Percentiles rank a stretch among this genome's conserved stretches.
These are phyloP conservation scores for Argyresthia albistria DNA, from an alignment of 2,888 invertebrate species.

Conservation along the genomic window DNA sequence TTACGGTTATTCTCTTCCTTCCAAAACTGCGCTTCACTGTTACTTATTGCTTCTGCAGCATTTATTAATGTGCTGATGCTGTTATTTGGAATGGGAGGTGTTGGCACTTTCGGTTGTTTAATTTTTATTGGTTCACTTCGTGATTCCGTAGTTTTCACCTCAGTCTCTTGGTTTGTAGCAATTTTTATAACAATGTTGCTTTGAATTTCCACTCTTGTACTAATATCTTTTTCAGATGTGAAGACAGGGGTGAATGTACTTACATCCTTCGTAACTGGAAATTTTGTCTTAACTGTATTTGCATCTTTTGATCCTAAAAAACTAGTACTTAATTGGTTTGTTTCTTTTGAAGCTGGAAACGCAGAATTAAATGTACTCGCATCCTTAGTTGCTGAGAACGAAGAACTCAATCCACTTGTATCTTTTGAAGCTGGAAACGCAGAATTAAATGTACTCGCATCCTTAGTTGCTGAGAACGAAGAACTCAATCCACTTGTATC, in stretches of 20 bases:
- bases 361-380: no score
- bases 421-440: no score
- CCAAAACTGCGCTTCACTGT: constrained; percentile 38
- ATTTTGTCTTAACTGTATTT: no score
- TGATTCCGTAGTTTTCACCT: constrained; percentile 10
- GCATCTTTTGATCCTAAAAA: no score
- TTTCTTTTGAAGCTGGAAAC: no score
- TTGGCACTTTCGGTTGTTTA: constrained; percentile 8
- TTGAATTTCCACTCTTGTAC: constrained; percentile 48
- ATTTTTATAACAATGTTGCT: constrained; percentile 54
- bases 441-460: neutral
- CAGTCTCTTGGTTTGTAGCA: constrained; percentile 31
- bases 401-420: no score
- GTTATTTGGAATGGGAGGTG: constrained; percentile 16
- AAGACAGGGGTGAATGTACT: no score
- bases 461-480: constrained; percentile 18
- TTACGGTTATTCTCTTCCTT: constrained; percentile 32
- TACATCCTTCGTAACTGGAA: no score
- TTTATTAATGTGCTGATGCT: constrained; percentile 45
- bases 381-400: no score
- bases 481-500: constrained; percentile 21
- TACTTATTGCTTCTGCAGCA: constrained; percentile 48
- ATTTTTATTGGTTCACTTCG: constrained; percentile 3
- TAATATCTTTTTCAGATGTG: constrained; percentile 18
- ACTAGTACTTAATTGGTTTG: no score